These are phyloP conservation scores for Cecidostiba fungosa DNA, from an alignment of 2,888 invertebrate genomes.

Conservation along the genomic window DNA sequence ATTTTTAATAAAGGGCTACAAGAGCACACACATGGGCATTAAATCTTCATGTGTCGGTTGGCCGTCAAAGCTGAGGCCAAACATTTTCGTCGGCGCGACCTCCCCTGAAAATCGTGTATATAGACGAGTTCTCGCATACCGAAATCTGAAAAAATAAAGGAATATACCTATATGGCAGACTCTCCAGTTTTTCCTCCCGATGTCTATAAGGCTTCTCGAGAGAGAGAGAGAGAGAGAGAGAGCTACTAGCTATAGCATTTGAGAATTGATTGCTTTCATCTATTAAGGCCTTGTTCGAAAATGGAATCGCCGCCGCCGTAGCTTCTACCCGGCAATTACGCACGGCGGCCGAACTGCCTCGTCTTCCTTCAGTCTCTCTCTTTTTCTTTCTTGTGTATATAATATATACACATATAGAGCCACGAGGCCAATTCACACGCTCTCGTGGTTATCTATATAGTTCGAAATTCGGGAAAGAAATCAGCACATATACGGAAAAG, in stretches of 20 bases:
- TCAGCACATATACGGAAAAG: not conserved
- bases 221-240: too few relatives aligned
- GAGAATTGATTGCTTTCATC: slow-evolving; percentile 77
- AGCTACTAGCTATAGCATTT: too few relatives aligned
- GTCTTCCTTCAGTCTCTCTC: not conserved
- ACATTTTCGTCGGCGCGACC: slow-evolving; percentile 11
- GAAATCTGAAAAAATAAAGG: not conserved
- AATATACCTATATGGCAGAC: not conserved
- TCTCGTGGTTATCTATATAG: not conserved
- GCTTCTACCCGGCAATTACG: slow-evolving; percentile 75
- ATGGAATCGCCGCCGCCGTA: slow-evolving; percentile 68
- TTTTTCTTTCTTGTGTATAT: not conserved
- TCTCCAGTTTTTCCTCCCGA: too few relatives aligned
- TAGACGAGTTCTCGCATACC: not conserved
- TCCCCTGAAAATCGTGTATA: slow-evolving; percentile 10
- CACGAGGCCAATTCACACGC: not conserved
- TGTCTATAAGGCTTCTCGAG: too few relatives aligned
- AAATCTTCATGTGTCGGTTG: not conserved
- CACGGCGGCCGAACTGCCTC: slow-evolving; percentile 6
- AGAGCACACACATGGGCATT: not conserved
- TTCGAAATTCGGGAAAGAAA: too few relatives aligned
- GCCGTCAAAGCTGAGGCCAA: slow-evolving; percentile 14
- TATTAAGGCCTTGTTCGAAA: slow-evolving; percentile 75
- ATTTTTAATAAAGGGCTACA: not conserved
- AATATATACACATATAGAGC: not conserved